A percentile compares a stretch with the other conserved stretches of the same genome.
Conservation (phyloP, 2,888 invertebrate genomes). For the Dyspetes luteomarginatus region DNA sequence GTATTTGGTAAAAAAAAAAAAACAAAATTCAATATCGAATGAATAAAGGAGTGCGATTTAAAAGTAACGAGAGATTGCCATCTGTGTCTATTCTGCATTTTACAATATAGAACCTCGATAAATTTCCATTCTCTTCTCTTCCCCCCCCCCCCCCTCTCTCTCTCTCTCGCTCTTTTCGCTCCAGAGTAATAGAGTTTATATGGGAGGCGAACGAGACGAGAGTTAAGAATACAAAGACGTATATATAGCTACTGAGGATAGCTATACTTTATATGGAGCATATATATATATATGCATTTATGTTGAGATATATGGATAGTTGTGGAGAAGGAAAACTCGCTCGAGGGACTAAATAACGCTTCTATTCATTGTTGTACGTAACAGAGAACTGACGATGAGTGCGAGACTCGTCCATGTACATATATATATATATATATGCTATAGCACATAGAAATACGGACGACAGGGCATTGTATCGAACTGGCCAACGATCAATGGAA, state of each 20-base stretch:
- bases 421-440: background rate
- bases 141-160: background rate
- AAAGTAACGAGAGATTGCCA: background rate
- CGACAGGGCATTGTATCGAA: slow-evolving; percentile 72
- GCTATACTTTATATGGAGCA: slow-evolving; percentile 10
- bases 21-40: no score
- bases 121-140: slow-evolving; percentile 6
- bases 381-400: slow-evolving; percentile 64
- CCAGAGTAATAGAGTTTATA: slow-evolving; percentile 46
- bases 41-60: no score
- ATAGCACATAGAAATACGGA: slow-evolving; percentile 63
- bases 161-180: slow-evolving; percentile 1
- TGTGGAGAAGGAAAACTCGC: slow-evolving; percentile 51
- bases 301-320: background rate
- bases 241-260: slow-evolving; percentile 22
- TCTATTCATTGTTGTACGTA: slow-evolving; percentile 63
- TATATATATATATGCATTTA: background rate
- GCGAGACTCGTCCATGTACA: slow-evolving; percentile 57
- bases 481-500: slow-evolving; percentile 70
- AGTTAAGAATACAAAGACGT: slow-evolving; percentile 60
- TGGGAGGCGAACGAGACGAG: slow-evolving; percentile 45
- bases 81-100: background rate
- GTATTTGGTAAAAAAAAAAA: no score
- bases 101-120: slow-evolving; percentile 31
- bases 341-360: slow-evolving; percentile 65